These are phyloP conservation scores for Spea hammondii DNA, from an alignment of 2,797 vertebrate genomes.

Conservation along the genomic window DNA sequence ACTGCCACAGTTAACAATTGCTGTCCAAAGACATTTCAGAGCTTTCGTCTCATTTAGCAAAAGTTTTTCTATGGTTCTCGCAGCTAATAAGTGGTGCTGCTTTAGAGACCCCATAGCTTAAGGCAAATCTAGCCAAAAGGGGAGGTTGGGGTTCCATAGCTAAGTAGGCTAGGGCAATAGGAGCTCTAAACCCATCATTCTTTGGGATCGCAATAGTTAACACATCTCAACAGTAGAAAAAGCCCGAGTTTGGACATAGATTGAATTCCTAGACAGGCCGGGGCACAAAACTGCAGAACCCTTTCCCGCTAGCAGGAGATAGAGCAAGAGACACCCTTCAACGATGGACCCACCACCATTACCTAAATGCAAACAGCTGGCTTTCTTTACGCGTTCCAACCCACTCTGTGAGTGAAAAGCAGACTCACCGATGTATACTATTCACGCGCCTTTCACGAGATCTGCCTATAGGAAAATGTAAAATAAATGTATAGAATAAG, in stretches of 20 bases:
- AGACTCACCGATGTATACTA: slow-evolving; percentile 24
- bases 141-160: neutral
- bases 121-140: too few species aligned
- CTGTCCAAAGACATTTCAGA: too few species aligned
- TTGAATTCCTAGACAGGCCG: slow-evolving; percentile 87
- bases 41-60: too few species aligned
- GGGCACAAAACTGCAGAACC: slow-evolving; percentile 81
- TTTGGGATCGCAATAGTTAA: slow-evolving; percentile 65
- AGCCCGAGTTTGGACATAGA: slow-evolving; percentile 86
- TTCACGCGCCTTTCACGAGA: neutral
- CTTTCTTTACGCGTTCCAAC: slow-evolving; percentile 29
- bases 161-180: neutral
- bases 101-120: too few species aligned
- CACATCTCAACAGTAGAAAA: slow-evolving; percentile 96
- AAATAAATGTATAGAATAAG: too few species aligned
- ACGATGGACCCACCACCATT: slow-evolving; percentile 22
- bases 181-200: neutral
- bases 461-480: neutral
- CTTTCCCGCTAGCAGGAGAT: slow-evolving; percentile 56
- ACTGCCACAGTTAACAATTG: too few species aligned
- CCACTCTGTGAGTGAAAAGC: slow-evolving; percentile 29
- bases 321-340: slow-evolving; percentile 27
- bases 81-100: too few species aligned
- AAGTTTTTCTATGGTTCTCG: too few species aligned
- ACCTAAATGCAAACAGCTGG: slow-evolving; percentile 42